Evolutionary conservation across 1,140 invertebrate species (phyloP).

Genomic region (Argopecten irradians): DNA sequence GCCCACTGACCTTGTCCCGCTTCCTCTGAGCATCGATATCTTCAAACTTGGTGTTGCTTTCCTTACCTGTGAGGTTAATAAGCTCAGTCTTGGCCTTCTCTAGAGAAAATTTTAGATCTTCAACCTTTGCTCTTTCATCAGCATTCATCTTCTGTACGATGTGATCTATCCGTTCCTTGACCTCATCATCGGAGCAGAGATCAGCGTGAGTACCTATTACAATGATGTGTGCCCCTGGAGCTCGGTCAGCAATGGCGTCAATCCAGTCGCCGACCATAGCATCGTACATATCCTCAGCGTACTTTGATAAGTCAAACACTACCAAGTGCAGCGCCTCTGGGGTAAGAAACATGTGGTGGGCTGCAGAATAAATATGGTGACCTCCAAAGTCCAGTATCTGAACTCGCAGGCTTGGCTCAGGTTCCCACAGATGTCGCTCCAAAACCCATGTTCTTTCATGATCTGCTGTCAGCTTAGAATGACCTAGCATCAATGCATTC

Average conservation of each 20-base stretch:
- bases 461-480: slow-evolving; percentile 66
- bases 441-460: slow-evolving; percentile 73
- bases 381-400: slow-evolving; percentile 77
- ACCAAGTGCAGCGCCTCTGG: slow-evolving; percentile 75
- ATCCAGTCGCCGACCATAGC: slow-evolving; percentile 70
- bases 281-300: slow-evolving; percentile 59
- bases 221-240: slow-evolving; percentile 67
- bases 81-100: slow-evolving; percentile 50
- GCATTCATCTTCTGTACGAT: slow-evolving; percentile 63
- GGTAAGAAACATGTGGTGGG: slow-evolving; percentile 76
- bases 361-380: slow-evolving; percentile 73
- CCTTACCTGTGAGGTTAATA: slow-evolving; percentile 46
- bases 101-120: slow-evolving; percentile 61
- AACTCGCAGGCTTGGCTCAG: slow-evolving; percentile 66
- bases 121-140: slow-evolving; percentile 63
- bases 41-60: slow-evolving; percentile 58
- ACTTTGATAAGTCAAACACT: slow-evolving; percentile 74
- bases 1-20: slow-evolving; percentile 54
- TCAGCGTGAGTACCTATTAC: slow-evolving; percentile 71
- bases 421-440: slow-evolving; percentile 73
- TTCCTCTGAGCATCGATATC: slow-evolving; percentile 64
- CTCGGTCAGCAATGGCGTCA: slow-evolving; percentile 70
- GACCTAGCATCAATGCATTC: slow-evolving; percentile 68
- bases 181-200: slow-evolving; percentile 62
- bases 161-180: slow-evolving; percentile 56